These are phyloP conservation scores for Cryptoprocta ferox DNA, from an alignment of 2,797 vertebrate genomes.

Conservation along the genomic window DNA sequence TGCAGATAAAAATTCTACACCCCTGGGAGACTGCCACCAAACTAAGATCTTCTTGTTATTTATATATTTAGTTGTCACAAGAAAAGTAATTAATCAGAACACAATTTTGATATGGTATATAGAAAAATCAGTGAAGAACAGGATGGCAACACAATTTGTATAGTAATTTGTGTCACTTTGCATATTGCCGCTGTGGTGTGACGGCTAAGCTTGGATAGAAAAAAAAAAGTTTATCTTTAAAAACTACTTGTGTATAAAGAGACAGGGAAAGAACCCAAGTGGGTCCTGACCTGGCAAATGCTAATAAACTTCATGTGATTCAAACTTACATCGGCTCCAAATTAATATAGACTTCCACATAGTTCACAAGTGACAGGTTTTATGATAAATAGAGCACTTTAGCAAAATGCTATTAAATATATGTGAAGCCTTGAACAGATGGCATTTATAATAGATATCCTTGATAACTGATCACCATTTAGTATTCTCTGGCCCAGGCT, in stretches of 20 bases:
- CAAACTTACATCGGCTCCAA: constrained; percentile 34
- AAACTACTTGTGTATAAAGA: not conserved
- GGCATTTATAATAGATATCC: constrained; percentile 74
- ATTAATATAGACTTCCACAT: constrained; percentile 71
- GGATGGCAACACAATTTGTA: not conserved
- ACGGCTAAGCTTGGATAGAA: constrained; percentile 25
- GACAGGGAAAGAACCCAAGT: not conserved
- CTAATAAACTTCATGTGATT: constrained; percentile 55
- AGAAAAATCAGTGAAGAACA: constrained; percentile 57
- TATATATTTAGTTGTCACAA: constrained; percentile 51
- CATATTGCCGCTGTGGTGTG: constrained; percentile 21
- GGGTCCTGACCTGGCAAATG: constrained; percentile 37
- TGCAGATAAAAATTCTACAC: constrained; percentile 54
- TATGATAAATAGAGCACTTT: constrained; percentile 72
- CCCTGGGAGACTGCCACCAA: constrained; percentile 10
- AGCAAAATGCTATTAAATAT: constrained; percentile 70
- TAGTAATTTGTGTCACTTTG: constrained; percentile 42
- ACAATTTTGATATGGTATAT: constrained; percentile 49
- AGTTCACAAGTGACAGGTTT: constrained; percentile 69
- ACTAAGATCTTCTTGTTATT: constrained; percentile 36
- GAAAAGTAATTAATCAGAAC: constrained; percentile 65
- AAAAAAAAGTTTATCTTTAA: constrained; percentile 36
- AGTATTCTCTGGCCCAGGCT: constrained; percentile 49
- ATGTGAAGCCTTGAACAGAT: constrained; percentile 69
- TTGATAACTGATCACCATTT: constrained; percentile 74